A percentile compares a stretch with the other conserved stretches of the same genome.
phyloP scores from a whole-genome alignment of 1,140 invertebrate genomes.

The Oncopodura yosiiana region DNA sequence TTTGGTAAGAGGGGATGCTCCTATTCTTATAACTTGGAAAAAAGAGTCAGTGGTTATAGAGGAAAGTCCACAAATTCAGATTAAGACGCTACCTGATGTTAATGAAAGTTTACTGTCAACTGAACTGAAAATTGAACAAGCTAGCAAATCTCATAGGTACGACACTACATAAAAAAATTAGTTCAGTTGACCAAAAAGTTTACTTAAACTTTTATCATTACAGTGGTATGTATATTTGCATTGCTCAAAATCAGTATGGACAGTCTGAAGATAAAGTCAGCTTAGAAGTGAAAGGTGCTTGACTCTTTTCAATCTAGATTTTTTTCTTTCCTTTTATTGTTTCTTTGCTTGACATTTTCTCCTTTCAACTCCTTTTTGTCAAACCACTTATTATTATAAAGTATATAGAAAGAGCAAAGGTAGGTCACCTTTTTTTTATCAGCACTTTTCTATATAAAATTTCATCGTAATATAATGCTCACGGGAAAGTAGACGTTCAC shows the following conservation, averaged over 20 bases:
- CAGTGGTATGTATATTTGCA: constrained; percentile 29
- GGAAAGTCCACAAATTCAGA: constrained; percentile 2
- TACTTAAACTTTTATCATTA: constrained; percentile 33
- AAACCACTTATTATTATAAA: too few relatives aligned
- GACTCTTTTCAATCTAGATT: background rate
- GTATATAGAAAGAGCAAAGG: too few relatives aligned
- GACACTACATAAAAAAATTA: too few relatives aligned
- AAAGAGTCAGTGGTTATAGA: constrained; percentile 21
- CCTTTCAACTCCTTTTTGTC: too few relatives aligned
- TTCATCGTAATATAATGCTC: too few relatives aligned
- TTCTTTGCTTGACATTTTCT: too few relatives aligned
- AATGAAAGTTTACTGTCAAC: constrained; percentile 18
- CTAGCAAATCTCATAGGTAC: constrained; percentile 3
- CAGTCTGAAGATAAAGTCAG: constrained; percentile 33
- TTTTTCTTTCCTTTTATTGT: too few relatives aligned
- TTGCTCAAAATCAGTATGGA: constrained; percentile 29
- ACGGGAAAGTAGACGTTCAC: too few relatives aligned
- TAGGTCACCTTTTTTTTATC: too few relatives aligned
- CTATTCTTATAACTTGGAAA: constrained; percentile 26
- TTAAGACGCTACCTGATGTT: constrained; percentile 10
- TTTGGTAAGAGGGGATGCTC: constrained; percentile 25
- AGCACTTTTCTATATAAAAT: too few relatives aligned
- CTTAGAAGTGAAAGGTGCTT: constrained; percentile 34
- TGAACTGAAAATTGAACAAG: constrained; percentile 23
- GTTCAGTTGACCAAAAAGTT: constrained; percentile 34